These are phyloP conservation scores for Caenorhabditis sp. DNA, from an alignment of 2,888 invertebrate genomes.

Conservation along the genomic window DNA sequence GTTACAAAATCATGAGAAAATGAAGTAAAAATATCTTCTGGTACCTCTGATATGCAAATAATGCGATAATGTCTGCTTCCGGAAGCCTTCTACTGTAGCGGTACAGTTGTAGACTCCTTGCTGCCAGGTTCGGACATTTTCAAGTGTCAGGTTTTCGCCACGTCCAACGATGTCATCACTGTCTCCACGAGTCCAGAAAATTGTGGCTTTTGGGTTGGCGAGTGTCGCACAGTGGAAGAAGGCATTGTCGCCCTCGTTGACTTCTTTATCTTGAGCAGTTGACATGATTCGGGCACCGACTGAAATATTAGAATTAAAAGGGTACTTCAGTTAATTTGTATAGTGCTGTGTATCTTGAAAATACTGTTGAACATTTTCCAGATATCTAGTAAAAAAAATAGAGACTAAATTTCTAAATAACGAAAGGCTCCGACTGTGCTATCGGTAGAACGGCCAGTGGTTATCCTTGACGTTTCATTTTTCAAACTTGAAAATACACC, in stretches of 20 bases:
- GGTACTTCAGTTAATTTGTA: no score
- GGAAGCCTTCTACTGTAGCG: constrained; percentile 63
- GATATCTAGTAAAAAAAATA: no score
- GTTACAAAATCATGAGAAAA: background rate
- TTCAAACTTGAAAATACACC: constrained; percentile 1
- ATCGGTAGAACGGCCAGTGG: no score
- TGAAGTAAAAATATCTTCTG: background rate
- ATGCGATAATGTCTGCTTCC: constrained; percentile 51
- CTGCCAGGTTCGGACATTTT: constrained; percentile 60
- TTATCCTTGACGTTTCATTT: background rate
- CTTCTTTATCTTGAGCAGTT: constrained; percentile 60
- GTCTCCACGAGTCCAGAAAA: constrained; percentile 61
- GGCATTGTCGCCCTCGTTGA: constrained; percentile 59
- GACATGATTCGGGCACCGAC: constrained; percentile 63
- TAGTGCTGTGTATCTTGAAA: no score
- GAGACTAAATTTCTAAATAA: no score
- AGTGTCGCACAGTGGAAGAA: constrained; percentile 62
- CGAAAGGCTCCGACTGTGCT: no score
- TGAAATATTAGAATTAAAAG: constrained; percentile 37
- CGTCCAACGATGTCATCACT: constrained; percentile 52
- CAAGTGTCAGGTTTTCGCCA: constrained; percentile 61
- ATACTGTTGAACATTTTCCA: no score
- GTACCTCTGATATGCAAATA: constrained; percentile 63
- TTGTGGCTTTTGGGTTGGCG: constrained; percentile 62
- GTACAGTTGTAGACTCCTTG: constrained; percentile 67